A percentile compares a stretch with the other conserved stretches of the same genome.
phyloP scores from a whole-genome alignment of 1,140 invertebrate species.

The Trialeurodes vaporariorum region DNA sequence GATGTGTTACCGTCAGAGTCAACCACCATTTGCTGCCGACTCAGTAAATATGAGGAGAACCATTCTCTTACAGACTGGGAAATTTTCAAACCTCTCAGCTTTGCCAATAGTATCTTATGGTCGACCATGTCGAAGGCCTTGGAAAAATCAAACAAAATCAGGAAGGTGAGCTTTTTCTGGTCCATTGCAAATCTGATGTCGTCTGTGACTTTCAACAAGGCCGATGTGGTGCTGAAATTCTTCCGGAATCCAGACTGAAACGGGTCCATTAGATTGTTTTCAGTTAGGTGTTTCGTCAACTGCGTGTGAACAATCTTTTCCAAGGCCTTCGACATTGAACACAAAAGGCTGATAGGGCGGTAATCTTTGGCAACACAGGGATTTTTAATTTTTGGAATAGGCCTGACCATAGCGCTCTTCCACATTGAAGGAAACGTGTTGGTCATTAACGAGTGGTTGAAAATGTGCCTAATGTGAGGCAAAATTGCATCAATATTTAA shows the following conservation, averaged over 20 bases:
- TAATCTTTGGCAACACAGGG: no score
- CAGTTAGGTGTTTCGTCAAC: background rate
- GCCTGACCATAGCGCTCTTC: no score
- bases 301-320: constrained; percentile 3
- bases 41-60: background rate
- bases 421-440: no score
- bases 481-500: no score
- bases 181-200: constrained; percentile 12
- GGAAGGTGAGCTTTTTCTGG: constrained; percentile 13
- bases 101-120: constrained; percentile 11
- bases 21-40: background rate
- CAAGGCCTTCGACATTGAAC: constrained; percentile 4
- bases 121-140: constrained; percentile 28
- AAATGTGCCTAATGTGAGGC: no score
- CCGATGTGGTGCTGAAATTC: constrained; percentile 12
- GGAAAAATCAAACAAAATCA: no score
- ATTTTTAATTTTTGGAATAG: no score
- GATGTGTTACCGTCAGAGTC: no score
- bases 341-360: constrained; percentile 3
- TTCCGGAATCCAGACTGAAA: constrained; percentile 17
- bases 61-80: background rate
- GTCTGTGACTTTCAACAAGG: constrained; percentile 14
- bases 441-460: no score
- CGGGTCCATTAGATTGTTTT: no score
- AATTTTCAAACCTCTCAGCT: constrained; percentile 3